Evolutionary conservation across 2,113 vertebrate genomes (phyloP).

Genomic region (Abramis brama): DNA sequence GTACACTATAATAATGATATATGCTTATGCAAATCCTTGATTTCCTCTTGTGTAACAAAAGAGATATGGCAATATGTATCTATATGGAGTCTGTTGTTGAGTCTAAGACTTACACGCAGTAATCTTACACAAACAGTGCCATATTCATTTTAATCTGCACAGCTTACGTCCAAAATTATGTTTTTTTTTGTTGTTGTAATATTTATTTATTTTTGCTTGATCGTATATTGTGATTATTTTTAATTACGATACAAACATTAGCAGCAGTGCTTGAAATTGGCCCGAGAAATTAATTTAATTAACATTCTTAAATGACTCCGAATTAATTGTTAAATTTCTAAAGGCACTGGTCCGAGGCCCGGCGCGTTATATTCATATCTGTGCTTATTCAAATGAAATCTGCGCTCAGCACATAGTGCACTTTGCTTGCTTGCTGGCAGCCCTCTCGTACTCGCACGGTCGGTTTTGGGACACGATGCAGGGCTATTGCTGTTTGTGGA

Average conservation of each 20-base stretch:
- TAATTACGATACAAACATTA: neutral
- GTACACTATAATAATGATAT: constrained; percentile 9
- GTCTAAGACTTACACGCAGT: neutral
- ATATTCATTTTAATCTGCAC: neutral
- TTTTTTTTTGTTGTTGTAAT: neutral
- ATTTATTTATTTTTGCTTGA: constrained; percentile 2
- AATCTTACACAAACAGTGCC: neutral
- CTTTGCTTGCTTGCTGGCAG: constrained; percentile 49
- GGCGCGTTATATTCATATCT: constrained; percentile 24
- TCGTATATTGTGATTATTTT: neutral
- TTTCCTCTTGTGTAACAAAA: constrained; percentile 20
- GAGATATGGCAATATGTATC: constrained; percentile 2
- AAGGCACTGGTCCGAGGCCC: constrained; percentile 12
- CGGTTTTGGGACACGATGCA: constrained; percentile 40
- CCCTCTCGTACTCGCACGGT: constrained; percentile 39
- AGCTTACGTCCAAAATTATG: neutral
- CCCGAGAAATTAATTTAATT: constrained; percentile 7
- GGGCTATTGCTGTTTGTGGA: constrained; percentile 48
- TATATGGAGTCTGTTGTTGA: neutral
- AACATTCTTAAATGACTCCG: neutral
- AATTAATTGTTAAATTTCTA: constrained; percentile 19
- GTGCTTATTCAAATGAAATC: constrained; percentile 36
- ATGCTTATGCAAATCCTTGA: neutral
- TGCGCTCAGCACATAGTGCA: constrained; percentile 22
- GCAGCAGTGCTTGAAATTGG: constrained; percentile 32